Base-by-base conservation (phyloP, 2,888 invertebrate species). In the Monopis laevigella region DNA sequence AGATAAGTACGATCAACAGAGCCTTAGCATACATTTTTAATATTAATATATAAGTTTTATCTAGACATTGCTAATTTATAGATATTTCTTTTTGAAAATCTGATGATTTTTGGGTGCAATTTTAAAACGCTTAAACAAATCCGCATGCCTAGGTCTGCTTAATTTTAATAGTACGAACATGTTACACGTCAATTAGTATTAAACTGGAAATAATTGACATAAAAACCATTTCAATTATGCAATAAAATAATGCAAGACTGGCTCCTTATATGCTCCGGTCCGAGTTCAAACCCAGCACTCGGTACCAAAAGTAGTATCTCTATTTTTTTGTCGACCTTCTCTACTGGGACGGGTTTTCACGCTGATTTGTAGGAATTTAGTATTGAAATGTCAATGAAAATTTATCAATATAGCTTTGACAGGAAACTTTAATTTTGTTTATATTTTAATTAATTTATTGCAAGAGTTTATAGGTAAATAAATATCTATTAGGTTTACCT, bases 131-230 rank as follows among this genome's bases (percentile, higher is more conserved):
- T n/a, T n/a, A n/a, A n/a, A n/a, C n/a, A n/a, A n/a, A n/a, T n/a
- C n/a, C n/a, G 12, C 11, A n/a, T 4, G 29, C n/a, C 29, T 28
- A n/a, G 29, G 5, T 28, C 29, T 28, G n/a, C 11, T n/a, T 70
- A 65, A 67, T 68, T 63, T 64, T 65, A 61, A 62, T 62, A 51
- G 54, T 52, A 52, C 56, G 54, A 54, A 59, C 65, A 62, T 61
- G 62, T 66, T 61, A 59, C 58, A 60, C 60, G 72, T 73, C 75
- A 74, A 74, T 74, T 71, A 73, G 65, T 57, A 59, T 59, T 62
- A 51, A 48, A 49, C 51, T 49, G 55, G 56, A 58, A 64, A 68
- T 74, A 72, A 75, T 71, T 74, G 73, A 68, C 65, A 57, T 68
- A 62, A 70, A 70, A 73, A 68, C 58, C 51, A 49, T 56, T 46